Base-by-base conservation (phyloP, 2,113 vertebrate genomes). In the Crotophaga sulcirostris region DNA sequence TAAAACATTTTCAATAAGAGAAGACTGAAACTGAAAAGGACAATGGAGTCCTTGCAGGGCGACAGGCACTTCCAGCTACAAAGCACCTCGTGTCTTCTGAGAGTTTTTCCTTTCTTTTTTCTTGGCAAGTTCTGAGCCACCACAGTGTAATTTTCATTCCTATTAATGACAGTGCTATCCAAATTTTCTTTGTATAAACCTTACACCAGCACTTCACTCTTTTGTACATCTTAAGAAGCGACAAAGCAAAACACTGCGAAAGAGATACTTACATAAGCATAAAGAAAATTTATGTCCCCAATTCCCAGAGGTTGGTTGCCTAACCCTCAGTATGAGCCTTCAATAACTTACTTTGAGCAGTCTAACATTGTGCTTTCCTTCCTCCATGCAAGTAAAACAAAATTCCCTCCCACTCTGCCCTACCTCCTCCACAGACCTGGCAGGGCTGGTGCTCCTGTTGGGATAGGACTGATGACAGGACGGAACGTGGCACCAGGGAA, bases 291-390 rank as follows among this genome's bases (percentile, higher is more conserved):
- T 64, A 40, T 59, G 56, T 67, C 52, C 33, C 79, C 60, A 81
- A 58, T 75, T 97, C 90, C 79, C 90, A 93, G 63, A 28, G 64
- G 64, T 28, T 68, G 56, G 55, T 90, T 94, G 88, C 79, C 64
- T 89, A 94, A 92, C 66, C 77, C 91, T 87, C 72, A 64, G 42
- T 29, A 63, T 13, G 16, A 88, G 56, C 51, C 49, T 72, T 81
- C 86, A 88, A 24, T 82, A 85, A 95, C 85, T 94, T 94, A 33
- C 60, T 47, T 84, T 40, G 47, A 68, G 56, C 47, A 84, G 23
- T 14, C 1, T 0, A 91, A 83, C 14, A 72, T 66, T 1, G 13
- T 2, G 17, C 19, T 91, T 87, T 6, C 55, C 56, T 88, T 60
- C 28, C 11, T 89, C 54, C 12, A 7, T 5, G 17, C 7, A 54